Evolutionary conservation across 1,140 invertebrate genomes (phyloP).

Genomic region (Eriocheir sinensis): DNA sequence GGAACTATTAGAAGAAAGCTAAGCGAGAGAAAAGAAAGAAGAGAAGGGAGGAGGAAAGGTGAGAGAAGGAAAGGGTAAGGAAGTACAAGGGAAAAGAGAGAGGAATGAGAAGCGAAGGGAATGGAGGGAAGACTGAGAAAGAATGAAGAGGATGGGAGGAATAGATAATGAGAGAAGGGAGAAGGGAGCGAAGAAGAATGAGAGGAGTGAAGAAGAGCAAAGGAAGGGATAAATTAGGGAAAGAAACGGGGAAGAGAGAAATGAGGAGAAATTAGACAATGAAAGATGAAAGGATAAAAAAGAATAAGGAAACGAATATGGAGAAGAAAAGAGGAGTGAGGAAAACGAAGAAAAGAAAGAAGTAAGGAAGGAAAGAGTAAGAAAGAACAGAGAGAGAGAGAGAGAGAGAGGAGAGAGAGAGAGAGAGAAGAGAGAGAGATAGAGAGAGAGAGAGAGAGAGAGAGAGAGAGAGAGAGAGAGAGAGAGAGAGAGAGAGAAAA

Average conservation of each 20-base stretch:
- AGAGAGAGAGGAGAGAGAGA: not conserved
- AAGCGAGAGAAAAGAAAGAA: not conserved
- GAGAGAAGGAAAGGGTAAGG: not conserved
- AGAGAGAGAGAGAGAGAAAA: not conserved
- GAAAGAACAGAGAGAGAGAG: not conserved
- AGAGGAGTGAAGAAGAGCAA: not conserved
- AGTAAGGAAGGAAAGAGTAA: not conserved
- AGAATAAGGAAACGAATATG: not conserved
- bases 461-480: not conserved
- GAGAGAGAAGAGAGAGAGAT: not conserved
- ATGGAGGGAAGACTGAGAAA: too few relatives aligned
- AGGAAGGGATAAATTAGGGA: too few relatives aligned
- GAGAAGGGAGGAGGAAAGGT: not conserved
- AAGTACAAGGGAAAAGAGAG: too few relatives aligned
- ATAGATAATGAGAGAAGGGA: not conserved
- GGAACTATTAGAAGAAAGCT: not conserved
- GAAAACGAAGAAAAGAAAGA: too few relatives aligned
- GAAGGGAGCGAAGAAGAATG: not conserved
- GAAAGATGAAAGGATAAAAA: not conserved
- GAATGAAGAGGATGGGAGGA: too few relatives aligned
- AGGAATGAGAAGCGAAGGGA: not conserved
- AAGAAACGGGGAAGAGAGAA: not conserved
- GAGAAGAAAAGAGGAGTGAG: not conserved
- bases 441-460: not conserved
- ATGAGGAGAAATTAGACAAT: not conserved